phyloP scores from a whole-genome alignment of 1,140 invertebrate genomes.

The Myzus persicae region DNA sequence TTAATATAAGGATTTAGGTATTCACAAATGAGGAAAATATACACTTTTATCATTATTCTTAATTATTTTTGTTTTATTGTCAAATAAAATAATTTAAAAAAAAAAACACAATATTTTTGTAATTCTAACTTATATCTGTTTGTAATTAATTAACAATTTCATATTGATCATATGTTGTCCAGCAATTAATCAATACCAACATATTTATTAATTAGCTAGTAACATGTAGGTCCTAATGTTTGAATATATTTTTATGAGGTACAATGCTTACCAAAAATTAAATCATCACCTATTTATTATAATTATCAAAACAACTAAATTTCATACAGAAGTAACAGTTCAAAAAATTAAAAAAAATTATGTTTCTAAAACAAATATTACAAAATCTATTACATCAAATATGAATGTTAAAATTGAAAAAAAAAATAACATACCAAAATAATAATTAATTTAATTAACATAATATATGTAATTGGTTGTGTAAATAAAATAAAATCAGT shows the following conservation, averaged over 20 bases:
- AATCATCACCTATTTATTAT: slow-evolving; percentile 51
- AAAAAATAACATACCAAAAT: background rate
- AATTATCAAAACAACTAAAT: slow-evolving; percentile 24
- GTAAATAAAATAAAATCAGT: slow-evolving; percentile 36
- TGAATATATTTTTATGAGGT: slow-evolving; percentile 43
- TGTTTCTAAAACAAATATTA: slow-evolving; percentile 36
- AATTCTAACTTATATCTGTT: background rate
- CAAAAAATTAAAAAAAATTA: slow-evolving; percentile 5
- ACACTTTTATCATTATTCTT: background rate
- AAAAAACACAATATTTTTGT: background rate
- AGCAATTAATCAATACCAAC: background rate
- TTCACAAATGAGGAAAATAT: background rate
- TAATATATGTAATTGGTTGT: background rate
- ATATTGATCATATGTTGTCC: slow-evolving; percentile 31
- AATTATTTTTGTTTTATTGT: slow-evolving; percentile 38
- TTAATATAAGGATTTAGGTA: too few species aligned
- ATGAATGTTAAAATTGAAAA: slow-evolving; percentile 36
- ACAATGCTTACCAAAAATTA: slow-evolving; percentile 53
- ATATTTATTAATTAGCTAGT: slow-evolving; percentile 13
- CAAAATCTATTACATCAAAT: slow-evolving; percentile 27
- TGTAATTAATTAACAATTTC: slow-evolving; percentile 14
- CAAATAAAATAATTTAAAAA: slow-evolving; percentile 25
- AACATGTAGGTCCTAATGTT: background rate
- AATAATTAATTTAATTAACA: slow-evolving; percentile 29
- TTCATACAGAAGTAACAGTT: background rate